These are phyloP conservation scores for Horisme vitalbata DNA, from an alignment of 2,888 invertebrate genomes.

Conservation along the genomic window DNA sequence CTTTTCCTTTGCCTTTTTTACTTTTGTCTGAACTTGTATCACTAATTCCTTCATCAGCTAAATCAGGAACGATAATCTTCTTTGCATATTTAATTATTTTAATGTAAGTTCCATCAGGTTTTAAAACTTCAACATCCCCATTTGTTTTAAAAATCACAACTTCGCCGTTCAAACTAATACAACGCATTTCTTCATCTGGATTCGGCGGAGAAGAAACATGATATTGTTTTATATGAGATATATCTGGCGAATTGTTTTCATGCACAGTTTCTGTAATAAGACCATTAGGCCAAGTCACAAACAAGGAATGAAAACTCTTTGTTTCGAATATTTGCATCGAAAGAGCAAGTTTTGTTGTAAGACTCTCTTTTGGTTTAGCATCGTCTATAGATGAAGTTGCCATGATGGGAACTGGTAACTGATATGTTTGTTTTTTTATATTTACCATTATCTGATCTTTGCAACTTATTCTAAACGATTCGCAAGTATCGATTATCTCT, in stretches of 20 bases:
- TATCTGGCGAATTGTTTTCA: constrained; percentile 51
- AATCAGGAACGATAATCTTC: constrained; percentile 34
- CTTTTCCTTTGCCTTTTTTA: constrained; percentile 54
- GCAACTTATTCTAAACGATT: constrained; percentile 64
- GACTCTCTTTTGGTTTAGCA: constrained; percentile 38
- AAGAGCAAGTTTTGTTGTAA: constrained; percentile 29
- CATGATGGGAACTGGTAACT: constrained; percentile 34
- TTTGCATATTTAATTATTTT: constrained; percentile 59
- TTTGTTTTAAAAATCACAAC: constrained; percentile 62
- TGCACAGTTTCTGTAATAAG: constrained; percentile 67
- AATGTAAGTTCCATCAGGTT: constrained; percentile 60
- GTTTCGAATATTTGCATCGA: constrained; percentile 40
- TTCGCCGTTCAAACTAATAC: constrained; percentile 68
- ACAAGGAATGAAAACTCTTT: constrained; percentile 55
- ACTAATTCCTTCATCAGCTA: constrained; percentile 38
- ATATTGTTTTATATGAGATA: constrained; percentile 71
- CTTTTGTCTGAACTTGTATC: constrained; percentile 50
- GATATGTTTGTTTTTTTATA: constrained; percentile 57
- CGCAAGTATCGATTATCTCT: constrained; percentile 48
- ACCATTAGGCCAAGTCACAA: constrained; percentile 73
- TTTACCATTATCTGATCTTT: constrained; percentile 65
- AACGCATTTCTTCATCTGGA: constrained; percentile 63
- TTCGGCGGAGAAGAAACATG: constrained; percentile 38
- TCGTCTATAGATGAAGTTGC: constrained; percentile 32
- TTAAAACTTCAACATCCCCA: constrained; percentile 58